A percentile compares a stretch with the other conserved stretches of the same genome.
Evolutionary conservation across 2,113 vertebrate species (phyloP).

Genomic region (Channa maculata): DNA sequence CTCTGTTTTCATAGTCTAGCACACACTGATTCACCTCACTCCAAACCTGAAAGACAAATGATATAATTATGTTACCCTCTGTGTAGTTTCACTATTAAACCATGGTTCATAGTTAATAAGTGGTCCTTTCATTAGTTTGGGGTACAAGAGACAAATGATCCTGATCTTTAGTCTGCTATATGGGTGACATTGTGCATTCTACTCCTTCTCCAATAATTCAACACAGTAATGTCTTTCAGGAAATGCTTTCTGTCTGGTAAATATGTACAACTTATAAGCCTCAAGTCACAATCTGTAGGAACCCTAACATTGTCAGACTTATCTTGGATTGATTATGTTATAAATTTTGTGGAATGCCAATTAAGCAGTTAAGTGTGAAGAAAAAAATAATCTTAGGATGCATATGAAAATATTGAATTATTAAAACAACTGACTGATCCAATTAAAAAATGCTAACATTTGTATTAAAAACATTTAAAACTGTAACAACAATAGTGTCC

Average conservation of each 20-base stretch:
- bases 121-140: background rate
- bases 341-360: too few species aligned
- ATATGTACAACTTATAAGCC: background rate
- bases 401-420: too few species aligned
- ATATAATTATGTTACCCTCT: constrained; percentile 23
- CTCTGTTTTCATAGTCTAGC: constrained; percentile 93
- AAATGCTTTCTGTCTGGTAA: background rate
- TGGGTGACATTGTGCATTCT: background rate
- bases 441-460: too few species aligned
- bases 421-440: too few species aligned
- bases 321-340: too few species aligned
- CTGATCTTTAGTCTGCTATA: background rate
- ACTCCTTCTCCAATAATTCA: background rate
- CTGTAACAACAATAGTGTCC: too few species aligned
- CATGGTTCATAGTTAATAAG: background rate
- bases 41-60: constrained; percentile 89
- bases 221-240: background rate
- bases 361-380: too few species aligned
- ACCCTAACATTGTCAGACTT: too few species aligned
- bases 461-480: too few species aligned
- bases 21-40: constrained; percentile 99
- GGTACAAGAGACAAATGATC: background rate
- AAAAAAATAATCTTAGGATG: too few species aligned
- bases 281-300: background rate
- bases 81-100: background rate